phyloP scores from a whole-genome alignment of 2,888 invertebrate species.

The Mylabris sibirica region DNA sequence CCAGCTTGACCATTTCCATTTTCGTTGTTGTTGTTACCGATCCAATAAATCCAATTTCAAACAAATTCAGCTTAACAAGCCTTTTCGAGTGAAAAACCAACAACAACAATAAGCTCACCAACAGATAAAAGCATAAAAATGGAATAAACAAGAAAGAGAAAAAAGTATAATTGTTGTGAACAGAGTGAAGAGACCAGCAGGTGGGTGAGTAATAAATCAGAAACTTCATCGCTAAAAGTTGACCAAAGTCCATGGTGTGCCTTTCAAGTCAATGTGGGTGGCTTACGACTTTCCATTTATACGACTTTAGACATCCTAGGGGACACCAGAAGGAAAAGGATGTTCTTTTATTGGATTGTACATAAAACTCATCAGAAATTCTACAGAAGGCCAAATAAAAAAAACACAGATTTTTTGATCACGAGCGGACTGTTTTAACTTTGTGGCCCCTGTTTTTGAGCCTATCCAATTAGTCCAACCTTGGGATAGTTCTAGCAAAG shows the following conservation, averaged over 20 bases:
- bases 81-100: slow-evolving; percentile 48
- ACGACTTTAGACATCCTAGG: slow-evolving; percentile 40
- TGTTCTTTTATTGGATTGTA: slow-evolving; percentile 49
- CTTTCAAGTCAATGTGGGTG: slow-evolving; percentile 44
- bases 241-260: slow-evolving; percentile 24
- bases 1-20: slow-evolving; percentile 15
- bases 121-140: slow-evolving; percentile 43
- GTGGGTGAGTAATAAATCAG: slow-evolving; percentile 57
- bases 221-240: slow-evolving; percentile 52
- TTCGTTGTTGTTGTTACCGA: slow-evolving; percentile 8
- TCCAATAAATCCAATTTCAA: slow-evolving; percentile 23
- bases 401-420: slow-evolving; percentile 17
- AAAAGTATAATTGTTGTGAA: slow-evolving; percentile 44
- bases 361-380: slow-evolving; percentile 49
- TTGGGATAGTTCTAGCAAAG: too few relatives aligned
- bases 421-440: too few relatives aligned
- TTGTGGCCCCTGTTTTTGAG: too few relatives aligned
- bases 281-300: slow-evolving; percentile 45
- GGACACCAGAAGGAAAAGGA: slow-evolving; percentile 11
- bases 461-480: too few relatives aligned
- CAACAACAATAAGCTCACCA: slow-evolving; percentile 44
- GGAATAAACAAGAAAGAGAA: slow-evolving; percentile 52
- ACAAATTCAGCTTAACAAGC: slow-evolving; percentile 10
- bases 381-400: background rate
- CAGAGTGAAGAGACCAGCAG: slow-evolving; percentile 49